Evolutionary conservation across 2,797 vertebrate genomes (phyloP), one percentile per base, ranked within the genome.

Genomic region (Lates japonicus): DNA sequence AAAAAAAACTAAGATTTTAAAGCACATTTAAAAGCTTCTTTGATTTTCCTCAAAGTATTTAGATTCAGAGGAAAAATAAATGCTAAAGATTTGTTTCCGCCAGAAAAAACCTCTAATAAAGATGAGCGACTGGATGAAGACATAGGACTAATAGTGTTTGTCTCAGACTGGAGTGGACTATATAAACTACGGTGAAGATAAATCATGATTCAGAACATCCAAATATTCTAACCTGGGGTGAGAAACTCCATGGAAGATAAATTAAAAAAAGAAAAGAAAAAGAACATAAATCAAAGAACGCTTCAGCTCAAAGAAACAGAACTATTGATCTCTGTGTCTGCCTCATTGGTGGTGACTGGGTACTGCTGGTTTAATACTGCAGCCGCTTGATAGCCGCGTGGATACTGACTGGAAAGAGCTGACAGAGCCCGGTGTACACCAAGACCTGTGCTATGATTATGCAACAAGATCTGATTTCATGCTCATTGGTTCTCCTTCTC

Each of bases 401-500:
- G n/a, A 90, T 70, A 57, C 66, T 64, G 83, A 72, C 81, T 74
- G 80, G 67, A 90, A 66, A 81, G 70, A 81, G 55, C 70, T 4
- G 17, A 79, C 60, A 1, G 70, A 84, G 79, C 80, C 82, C 52
- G 25, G 72, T 86, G 81, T 74, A 83, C 68, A 60, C 80, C 73
- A 91, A 89, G 79, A 82, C 83, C 91, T 85, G 84, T 51, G 88
- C 79, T 54, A 76, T 0, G 73, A 80, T 93, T 92, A 94, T 67
- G 82, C 90, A 94, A 93, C 42, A 51, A 81, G 77, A 91, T 93
- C 81, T 78, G 83, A 91, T 94, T 91, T 92, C 88, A 91, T 79
- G 81, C 86, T 87, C 74, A 86, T 10, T 90, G 79, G n/a, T n/a
- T n/a, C 54, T 41, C 74, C 71, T 66, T 35, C 33, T 22, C 31